phyloP scores from a whole-genome alignment of 2,113 vertebrate species.

The Platysternon megacephalum region DNA sequence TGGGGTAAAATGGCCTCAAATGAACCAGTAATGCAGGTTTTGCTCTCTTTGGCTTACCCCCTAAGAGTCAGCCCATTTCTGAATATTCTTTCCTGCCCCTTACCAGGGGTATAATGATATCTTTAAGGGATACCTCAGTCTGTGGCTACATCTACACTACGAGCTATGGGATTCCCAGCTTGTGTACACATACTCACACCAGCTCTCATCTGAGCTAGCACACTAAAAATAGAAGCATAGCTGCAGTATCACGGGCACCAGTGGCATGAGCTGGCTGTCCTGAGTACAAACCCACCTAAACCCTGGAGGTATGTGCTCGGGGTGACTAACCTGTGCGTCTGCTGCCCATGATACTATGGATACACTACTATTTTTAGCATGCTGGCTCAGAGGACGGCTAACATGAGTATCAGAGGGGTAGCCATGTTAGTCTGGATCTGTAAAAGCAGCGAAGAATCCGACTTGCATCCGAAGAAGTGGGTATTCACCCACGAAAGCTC shows the following conservation, averaged over 20 bases:
- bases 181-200: not conserved
- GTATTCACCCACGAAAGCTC: too few species aligned
- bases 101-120: too few species aligned
- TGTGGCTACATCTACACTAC: not conserved
- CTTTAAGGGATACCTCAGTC: not conserved
- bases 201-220: not conserved
- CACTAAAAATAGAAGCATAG: not conserved
- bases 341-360: not conserved
- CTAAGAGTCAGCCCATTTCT: not conserved
- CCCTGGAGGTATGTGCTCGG: not conserved
- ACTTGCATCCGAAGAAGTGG: too few species aligned
- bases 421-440: too few species aligned
- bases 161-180: not conserved
- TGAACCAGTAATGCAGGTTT: not conserved
- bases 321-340: not conserved
- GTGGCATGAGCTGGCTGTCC: not conserved
- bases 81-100: not conserved
- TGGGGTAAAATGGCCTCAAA: not conserved
- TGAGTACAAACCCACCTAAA: not conserved
- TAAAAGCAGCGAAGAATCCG: too few species aligned
- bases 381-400: not conserved
- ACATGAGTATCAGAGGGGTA: not conserved
- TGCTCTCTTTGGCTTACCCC: not conserved
- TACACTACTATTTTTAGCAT: not conserved
- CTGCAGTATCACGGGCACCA: not conserved